A percentile compares a stretch with the other conserved stretches of the same genome.
Conservation (phyloP, 2,888 invertebrate species). For the Apamea sordens region DNA sequence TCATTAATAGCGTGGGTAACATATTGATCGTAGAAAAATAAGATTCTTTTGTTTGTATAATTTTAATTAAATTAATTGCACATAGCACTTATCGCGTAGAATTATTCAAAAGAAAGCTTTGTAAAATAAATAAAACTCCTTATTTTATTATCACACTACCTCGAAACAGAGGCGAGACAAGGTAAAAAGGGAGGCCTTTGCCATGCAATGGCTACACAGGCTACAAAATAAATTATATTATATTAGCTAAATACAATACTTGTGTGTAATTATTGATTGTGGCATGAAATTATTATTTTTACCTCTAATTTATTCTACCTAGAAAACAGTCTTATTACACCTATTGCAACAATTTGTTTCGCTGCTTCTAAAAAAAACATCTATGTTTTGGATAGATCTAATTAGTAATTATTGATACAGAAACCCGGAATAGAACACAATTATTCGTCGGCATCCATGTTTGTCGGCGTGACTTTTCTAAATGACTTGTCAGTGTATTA, state of each 20-base stretch:
- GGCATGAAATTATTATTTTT: not conserved
- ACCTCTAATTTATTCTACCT: not conserved
- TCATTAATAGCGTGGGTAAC: not conserved
- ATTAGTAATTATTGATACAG: not conserved
- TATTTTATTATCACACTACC: not conserved
- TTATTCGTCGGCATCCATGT: conserved; percentile 14
- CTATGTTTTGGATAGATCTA: not conserved
- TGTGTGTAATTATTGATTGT: not conserved
- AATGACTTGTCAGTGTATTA: conserved; percentile 41
- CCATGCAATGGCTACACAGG: not conserved
- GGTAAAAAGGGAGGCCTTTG: not conserved
- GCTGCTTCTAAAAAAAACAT: not conserved
- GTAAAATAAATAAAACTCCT: not conserved
- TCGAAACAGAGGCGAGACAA: too few species aligned
- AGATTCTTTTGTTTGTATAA: rapidly evolving
- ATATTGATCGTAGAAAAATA: too few species aligned
- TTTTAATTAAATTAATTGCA: not conserved
- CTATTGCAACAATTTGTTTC: not conserved
- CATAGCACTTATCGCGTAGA: rapidly evolving
- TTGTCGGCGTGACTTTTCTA: conserved; percentile 47
- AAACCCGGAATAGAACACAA: conserved; percentile 33
- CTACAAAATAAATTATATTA: not conserved
- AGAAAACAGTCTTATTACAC: too few species aligned
- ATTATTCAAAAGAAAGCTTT: not conserved
- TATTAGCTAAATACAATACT: not conserved